Conservation (phyloP, 2,113 vertebrate species). For the Fregata magnificens region DNA sequence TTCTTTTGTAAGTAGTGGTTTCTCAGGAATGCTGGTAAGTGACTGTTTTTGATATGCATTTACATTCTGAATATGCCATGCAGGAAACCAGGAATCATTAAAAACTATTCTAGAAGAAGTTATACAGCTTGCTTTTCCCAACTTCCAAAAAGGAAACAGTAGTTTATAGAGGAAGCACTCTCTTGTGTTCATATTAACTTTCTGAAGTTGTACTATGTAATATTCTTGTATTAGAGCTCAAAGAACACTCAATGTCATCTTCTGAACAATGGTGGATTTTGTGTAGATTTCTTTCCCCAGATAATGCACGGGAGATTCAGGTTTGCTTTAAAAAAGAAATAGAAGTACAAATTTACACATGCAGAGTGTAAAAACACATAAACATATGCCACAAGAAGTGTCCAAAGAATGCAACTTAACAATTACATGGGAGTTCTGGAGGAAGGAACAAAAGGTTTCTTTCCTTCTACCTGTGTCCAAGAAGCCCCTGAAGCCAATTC, state of each 20-base stretch:
- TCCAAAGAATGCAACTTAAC: neutral
- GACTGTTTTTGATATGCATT: neutral
- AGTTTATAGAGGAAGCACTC: neutral
- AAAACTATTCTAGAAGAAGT: neutral
- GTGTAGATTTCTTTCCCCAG: neutral
- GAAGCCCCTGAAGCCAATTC: neutral
- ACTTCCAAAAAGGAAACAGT: neutral
- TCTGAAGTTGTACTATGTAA: neutral
- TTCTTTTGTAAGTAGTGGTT: neutral
- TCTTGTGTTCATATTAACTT: neutral
- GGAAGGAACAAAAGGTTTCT: neutral
- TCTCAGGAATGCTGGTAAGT: neutral
- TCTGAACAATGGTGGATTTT: neutral
- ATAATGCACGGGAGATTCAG: neutral
- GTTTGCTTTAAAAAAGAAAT: neutral
- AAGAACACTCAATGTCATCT: neutral
- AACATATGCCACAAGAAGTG: neutral
- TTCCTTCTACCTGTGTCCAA: neutral
- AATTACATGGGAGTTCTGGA: neutral
- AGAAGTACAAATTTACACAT: neutral
- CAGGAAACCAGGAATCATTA: neutral
- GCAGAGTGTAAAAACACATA: neutral
- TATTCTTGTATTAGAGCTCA: neutral
- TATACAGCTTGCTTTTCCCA: neutral
- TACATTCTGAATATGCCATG: neutral